These are phyloP conservation scores for Tokudaia muenninki DNA, from an alignment of 2,797 vertebrate species.

Conservation along the genomic window DNA sequence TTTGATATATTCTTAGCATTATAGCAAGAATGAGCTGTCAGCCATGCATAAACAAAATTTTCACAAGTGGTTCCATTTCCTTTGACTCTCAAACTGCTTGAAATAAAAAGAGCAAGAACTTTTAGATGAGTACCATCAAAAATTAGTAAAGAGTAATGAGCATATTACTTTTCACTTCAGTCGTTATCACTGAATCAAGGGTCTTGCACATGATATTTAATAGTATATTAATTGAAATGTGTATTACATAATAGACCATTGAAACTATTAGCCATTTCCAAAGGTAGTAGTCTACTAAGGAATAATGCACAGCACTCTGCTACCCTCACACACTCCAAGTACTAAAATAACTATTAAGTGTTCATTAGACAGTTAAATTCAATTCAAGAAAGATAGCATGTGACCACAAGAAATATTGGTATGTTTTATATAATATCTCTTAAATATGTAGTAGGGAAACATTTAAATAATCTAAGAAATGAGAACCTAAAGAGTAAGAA, in stretches of 20 bases:
- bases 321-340: neutral
- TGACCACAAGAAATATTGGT: neutral
- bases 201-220: neutral
- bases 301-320: neutral
- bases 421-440: neutral
- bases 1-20: neutral
- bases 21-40: neutral
- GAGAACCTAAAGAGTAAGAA: slow-evolving; percentile 17
- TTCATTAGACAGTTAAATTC: neutral
- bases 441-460: slow-evolving; percentile 41
- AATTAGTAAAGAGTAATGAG: neutral
- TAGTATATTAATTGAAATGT: neutral
- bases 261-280: neutral
- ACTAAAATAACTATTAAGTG: neutral
- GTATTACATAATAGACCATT: neutral
- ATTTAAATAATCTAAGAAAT: slow-evolving; percentile 17
- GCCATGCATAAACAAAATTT: neutral
- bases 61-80: neutral
- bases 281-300: neutral
- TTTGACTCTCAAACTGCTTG: neutral
- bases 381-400: slow-evolving; percentile 2
- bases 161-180: neutral
- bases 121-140: neutral
- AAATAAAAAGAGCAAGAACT: neutral
- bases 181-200: neutral